Evolutionary conservation across 2,888 invertebrate species (phyloP), one percentile per base, ranked within the genome.

Genomic region (Heliconius ethilla): DNA sequence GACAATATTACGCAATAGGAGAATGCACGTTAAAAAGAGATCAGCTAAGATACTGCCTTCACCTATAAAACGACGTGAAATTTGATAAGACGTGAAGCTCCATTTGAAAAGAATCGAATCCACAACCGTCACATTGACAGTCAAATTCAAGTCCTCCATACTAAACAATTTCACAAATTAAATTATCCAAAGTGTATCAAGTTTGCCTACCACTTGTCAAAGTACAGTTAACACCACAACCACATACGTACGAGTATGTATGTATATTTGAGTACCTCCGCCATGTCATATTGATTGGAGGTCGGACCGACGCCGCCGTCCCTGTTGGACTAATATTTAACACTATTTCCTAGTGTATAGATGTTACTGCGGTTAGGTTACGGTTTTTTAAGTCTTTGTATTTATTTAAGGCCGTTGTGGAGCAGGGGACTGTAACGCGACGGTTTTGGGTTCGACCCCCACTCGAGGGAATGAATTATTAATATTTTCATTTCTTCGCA

Each of bases 261-360:
- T 74, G 74, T 74, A 73, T 74, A 63, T 74, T 63, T 74, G 11
- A 63, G 63, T 45, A 10, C 45, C 18, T 51, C 63, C 7, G 63
- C 63, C 62, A 27, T 51, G 45, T 73, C 40, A 62, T 74, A 74
- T 74, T 63, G 74, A 74, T 74, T 74, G 40, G 27, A 59, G 37
- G 25, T 25, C 62, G 62, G 27, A 25, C 27, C 27, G 74, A 18
- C 63, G 74, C 18, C 40, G 63, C 18, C 33, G 63, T 62, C 27
- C 40, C 37, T 73, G 25, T 45, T 74, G 22, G 25, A 40, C 18
- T 59, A 9, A 33, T 33, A 72, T 72, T 59, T 37, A n/a, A 45
- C 33, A 51, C 69, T n/a, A 15, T 69, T 69, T 69, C 13, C 40
- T 69, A 69, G n/a, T 59, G 10, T 59, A n/a, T n/a, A n/a, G 3